Evolutionary conservation across 2,113 vertebrate species (phyloP), one percentile per base, ranked within the genome.

Genomic region (Callospermophilus lateralis): DNA sequence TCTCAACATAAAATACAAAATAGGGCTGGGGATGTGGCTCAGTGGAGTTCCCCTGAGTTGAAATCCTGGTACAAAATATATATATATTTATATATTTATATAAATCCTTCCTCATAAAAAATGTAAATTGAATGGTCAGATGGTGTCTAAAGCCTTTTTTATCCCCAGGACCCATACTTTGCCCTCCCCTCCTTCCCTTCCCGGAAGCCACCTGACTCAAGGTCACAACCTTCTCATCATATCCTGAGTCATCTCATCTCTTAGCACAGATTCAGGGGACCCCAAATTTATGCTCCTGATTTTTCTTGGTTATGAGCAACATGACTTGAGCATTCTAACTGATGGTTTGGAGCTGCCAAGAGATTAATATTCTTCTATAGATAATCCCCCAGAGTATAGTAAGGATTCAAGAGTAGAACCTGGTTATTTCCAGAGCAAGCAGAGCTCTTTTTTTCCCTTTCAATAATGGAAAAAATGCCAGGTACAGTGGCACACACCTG

Each of bases 351-450:
- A 78, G 42, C 19, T 39, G 32, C 61, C 4, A 37, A 83, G 51
- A 81, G 79, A 79, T 74, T 92, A 89, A 67, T 61, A 84, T 0
- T 68, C 77, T 78, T 90, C 61, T 80, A 15, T 8, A 53, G 74
- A 30, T 76, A 70, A 77, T 77, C 70, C 70, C 70, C 86, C 34
- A 89, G 63, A 30, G 37, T 63, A n/a, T 32, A 4, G 32, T 90
- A 89, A 53, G 94, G 58, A 95, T 80, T 97, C 81, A 81, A 20
- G 17, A 92, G 39, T 65, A 70, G 32, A 96, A 85, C 37, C 28
- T 61, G 30, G 45, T 85, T 88, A 6, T 94, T 94, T 94, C 24
- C 53, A 80, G 11, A 88, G 8, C n/a, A 58, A 88, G 9, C n/a
- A 65, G 81, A 65, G 11, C 4, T 65, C 58, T 84, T 68, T 87